Conservation (phyloP, 2,888 invertebrate genomes). For the Drosophila maculinotata region DNA sequence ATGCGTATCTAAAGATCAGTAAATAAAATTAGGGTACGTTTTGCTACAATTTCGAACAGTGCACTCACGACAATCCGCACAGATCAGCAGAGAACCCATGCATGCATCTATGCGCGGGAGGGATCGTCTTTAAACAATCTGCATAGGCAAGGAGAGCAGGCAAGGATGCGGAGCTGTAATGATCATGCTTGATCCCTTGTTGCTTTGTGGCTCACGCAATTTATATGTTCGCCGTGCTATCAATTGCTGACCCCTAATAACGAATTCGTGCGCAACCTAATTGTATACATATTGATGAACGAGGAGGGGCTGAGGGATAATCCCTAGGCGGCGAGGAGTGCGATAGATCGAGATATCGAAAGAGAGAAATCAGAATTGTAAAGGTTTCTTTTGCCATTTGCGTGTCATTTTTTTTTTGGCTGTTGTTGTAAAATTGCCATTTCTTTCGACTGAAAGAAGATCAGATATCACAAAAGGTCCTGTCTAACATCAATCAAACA, state of each 20-base stretch:
- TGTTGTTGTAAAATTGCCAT: slow-evolving; percentile 68
- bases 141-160: slow-evolving; percentile 41
- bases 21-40: neutral
- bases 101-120: slow-evolving; percentile 13
- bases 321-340: slow-evolving; percentile 7
- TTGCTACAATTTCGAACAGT: slow-evolving; percentile 24
- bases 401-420: slow-evolving; percentile 71
- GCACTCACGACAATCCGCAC: slow-evolving; percentile 26
- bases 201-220: slow-evolving; percentile 65
- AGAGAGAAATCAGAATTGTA: slow-evolving; percentile 21
- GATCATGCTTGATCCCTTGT: slow-evolving; percentile 52
- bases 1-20: neutral
- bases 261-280: slow-evolving; percentile 77
- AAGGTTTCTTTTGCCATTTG: slow-evolving; percentile 56
- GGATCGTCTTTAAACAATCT: slow-evolving; percentile 24
- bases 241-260: slow-evolving; percentile 78
- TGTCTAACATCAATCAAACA: slow-evolving; percentile 65
- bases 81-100: neutral
- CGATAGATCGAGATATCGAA: slow-evolving; percentile 3
- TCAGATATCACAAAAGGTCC: slow-evolving; percentile 56
- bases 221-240: slow-evolving; percentile 59
- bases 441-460: slow-evolving; percentile 52
- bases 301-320: slow-evolving; percentile 41
- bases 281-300: slow-evolving; percentile 71
- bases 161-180: slow-evolving; percentile 32